Percentiles rank a stretch among this genome's conserved stretches.
These are phyloP conservation scores for Coccyzus lansbergi DNA, from an alignment of 2,797 vertebrate species.

Conservation along the genomic window DNA sequence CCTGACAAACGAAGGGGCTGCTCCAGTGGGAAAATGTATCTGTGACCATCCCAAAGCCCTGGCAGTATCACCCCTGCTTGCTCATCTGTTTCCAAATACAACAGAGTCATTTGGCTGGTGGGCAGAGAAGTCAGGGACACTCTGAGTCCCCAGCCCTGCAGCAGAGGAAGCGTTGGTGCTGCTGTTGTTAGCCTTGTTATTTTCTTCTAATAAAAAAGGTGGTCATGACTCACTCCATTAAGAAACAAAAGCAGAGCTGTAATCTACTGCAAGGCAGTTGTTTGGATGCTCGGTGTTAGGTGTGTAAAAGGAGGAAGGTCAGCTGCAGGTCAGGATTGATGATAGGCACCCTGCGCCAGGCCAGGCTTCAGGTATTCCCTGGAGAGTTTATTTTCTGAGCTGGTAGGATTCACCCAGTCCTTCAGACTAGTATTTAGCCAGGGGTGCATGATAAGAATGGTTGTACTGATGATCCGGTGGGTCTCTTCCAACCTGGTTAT, in stretches of 20 bases:
- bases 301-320: slow-evolving; percentile 59
- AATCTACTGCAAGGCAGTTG: slow-evolving; percentile 52
- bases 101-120: slow-evolving; percentile 2
- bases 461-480: too few relatives aligned
- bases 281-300: slow-evolving; percentile 37
- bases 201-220: slow-evolving; percentile 70
- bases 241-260: slow-evolving; percentile 64
- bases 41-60: neutral
- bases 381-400: neutral
- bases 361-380: neutral
- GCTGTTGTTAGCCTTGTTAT: slow-evolving; percentile 39
- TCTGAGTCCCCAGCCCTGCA: slow-evolving; percentile 23
- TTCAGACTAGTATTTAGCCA: neutral
- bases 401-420: neutral
- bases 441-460: rapidly evolving
- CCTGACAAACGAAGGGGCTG: neutral
- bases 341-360: neutral
- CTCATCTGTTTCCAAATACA: slow-evolving; percentile 3
- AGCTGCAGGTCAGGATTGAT: slow-evolving; percentile 12
- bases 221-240: slow-evolving; percentile 61
- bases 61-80: neutral
- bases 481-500: too few relatives aligned
- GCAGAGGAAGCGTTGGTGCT: slow-evolving; percentile 24
- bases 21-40: neutral
- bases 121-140: slow-evolving; percentile 49